Percentiles rank a stretch among this genome's conserved stretches.
These are phyloP conservation scores for Nysson spinosus DNA, from an alignment of 2,888 invertebrate species.

Conservation along the genomic window DNA sequence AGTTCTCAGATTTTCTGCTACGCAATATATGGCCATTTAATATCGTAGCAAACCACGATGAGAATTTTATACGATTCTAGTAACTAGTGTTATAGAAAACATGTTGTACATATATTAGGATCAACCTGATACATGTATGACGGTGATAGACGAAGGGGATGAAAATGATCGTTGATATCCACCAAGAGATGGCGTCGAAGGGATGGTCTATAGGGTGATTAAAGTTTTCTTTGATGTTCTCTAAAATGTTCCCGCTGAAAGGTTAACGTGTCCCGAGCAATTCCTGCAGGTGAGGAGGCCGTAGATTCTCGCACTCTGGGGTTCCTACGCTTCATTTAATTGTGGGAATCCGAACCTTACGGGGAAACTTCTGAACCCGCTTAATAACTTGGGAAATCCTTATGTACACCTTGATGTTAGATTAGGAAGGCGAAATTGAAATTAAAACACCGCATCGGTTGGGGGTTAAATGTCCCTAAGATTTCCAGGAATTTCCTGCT, in stretches of 20 bases:
- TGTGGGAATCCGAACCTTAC: conserved; percentile 67
- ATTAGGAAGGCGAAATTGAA: conserved; percentile 50
- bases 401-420: conserved; percentile 47
- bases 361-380: conserved; percentile 61
- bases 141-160: conserved; percentile 38
- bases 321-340: conserved; percentile 73
- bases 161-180: conserved; percentile 54
- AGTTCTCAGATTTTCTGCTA: too few species aligned
- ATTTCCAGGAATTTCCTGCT: conserved; percentile 29
- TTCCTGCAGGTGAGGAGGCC: conserved; percentile 71
- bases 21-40: too few species aligned
- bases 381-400: conserved; percentile 67
- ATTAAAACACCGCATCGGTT: conserved; percentile 43
- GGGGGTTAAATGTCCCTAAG: conserved; percentile 15
- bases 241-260: conserved; percentile 73
- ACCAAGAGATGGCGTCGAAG: conserved; percentile 62
- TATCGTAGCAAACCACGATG: too few species aligned
- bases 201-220: conserved; percentile 60
- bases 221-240: conserved; percentile 75
- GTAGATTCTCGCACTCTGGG: conserved; percentile 60
- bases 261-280: conserved; percentile 70
- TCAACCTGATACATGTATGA: too few species aligned
- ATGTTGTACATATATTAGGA: too few species aligned
- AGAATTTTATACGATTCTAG: too few species aligned
- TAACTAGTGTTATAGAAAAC: too few species aligned